Evolutionary conservation across 2,113 vertebrate species (phyloP), one percentile per base, ranked within the genome.

Genomic region (Chionodraco myersi): DNA sequence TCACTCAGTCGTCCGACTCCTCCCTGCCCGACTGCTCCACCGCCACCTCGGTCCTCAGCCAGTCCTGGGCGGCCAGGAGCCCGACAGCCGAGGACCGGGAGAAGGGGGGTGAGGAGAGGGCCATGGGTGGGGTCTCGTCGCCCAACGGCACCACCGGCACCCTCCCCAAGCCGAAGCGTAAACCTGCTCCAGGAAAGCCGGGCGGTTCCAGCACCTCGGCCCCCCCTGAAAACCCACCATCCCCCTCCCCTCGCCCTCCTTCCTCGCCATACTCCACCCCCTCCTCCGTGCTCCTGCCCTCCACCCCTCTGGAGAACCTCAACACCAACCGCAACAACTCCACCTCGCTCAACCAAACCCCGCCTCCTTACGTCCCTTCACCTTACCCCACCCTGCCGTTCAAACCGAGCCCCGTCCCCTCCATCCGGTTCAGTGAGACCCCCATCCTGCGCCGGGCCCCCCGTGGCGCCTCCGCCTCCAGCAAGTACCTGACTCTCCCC

Each of bases 241-340:
- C 71, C 48, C 52, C 78, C 23, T 78, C 34, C n/a, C 77, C 86
- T 3, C 88, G 88, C 13, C 77, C 91, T 75, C 88, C 92, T n/a
- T 66, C 92, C 0, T 79, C 85, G 21, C 56, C 84, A 18, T 66
- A 83, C 58, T 83, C 91, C 15, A 15, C 53, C 0, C 1, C 83
- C 1, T 89, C 92, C 48, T 79, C 92, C 48, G 86, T 72, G 13
- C 72, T 91, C 1, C 65, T 85, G 41, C 61, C 80, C 5, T 51
- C 80, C n/a, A 36, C 62, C 12, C 69, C 87, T 23, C 54, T 89
- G 45, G 97, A 99, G 89, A 94, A 96, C 81, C 97, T 96, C 72
- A 99, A 99, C 95, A 97, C 95, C 81, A 99, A 98, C 95, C 96
- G 97, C 78, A 99, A 99, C 93, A 99, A 98, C 94, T 99, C 98